These are phyloP conservation scores for Oenanthe melanoleuca DNA, from an alignment of 2,113 vertebrate genomes.

Conservation along the genomic window DNA sequence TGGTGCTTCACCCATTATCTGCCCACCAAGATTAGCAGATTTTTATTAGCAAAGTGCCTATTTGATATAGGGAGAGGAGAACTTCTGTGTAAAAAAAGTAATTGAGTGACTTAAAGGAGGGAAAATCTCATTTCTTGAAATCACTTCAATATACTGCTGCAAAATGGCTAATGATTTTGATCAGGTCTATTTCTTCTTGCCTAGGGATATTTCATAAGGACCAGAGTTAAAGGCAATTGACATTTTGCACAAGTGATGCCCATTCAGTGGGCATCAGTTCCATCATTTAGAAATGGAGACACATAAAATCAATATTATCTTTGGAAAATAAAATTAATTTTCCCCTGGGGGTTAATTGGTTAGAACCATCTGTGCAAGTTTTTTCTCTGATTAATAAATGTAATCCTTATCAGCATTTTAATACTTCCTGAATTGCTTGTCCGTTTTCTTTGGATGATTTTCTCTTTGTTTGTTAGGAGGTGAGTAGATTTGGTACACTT, in stretches of 20 bases:
- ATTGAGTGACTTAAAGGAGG: not conserved
- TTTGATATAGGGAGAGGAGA: not conserved
- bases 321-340: not conserved
- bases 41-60: not conserved
- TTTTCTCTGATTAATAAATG: not conserved
- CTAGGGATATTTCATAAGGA: not conserved
- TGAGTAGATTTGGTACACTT: not conserved
- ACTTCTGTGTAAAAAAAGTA: not conserved
- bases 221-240: not conserved
- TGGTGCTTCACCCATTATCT: not conserved
- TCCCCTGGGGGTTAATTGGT: not conserved
- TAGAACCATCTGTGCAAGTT: not conserved
- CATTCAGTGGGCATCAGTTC: not conserved
- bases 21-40: not conserved
- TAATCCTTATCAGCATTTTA: not conserved
- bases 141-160: not conserved
- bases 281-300: not conserved
- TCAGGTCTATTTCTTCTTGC: not conserved
- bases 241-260: not conserved
- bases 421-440: not conserved
- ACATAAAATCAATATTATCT: not conserved
- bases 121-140: not conserved
- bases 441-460: not conserved
- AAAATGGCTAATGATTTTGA: not conserved
- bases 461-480: not conserved